phyloP scores from a whole-genome alignment of 2,113 vertebrate genomes.

The Aspidoscelis tigris region DNA sequence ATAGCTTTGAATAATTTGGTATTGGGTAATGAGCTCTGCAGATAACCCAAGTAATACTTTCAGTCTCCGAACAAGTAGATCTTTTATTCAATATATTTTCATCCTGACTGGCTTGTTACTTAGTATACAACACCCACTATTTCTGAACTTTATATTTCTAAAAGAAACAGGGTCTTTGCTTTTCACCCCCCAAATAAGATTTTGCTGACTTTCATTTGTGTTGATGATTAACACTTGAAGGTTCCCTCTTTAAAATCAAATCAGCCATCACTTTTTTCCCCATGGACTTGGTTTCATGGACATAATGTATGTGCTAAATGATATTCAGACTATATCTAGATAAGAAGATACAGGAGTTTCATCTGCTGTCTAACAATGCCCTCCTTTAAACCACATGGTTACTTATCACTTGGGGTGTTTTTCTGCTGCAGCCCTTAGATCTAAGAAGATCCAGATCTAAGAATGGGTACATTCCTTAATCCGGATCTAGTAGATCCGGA shows the following conservation, averaged over 20 bases:
- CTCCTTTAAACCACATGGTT: too few relatives aligned
- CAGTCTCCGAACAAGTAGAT: slow-evolving; percentile 70
- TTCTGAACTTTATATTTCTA: slow-evolving; percentile 59
- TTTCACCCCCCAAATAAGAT: slow-evolving; percentile 4
- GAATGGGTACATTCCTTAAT: too few relatives aligned
- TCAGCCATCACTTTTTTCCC: not conserved
- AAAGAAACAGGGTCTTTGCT: slow-evolving; percentile 40
- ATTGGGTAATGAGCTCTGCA: slow-evolving; percentile 77
- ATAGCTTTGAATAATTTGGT: slow-evolving; percentile 75
- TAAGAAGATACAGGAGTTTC: too few relatives aligned
- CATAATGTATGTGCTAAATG: not conserved
- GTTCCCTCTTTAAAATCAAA: slow-evolving; percentile 20
- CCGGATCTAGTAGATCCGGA: too few relatives aligned
- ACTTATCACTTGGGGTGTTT: too few relatives aligned
- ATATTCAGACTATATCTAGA: not conserved
- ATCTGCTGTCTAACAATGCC: too few relatives aligned
- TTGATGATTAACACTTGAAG: slow-evolving; percentile 17
- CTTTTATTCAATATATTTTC: slow-evolving; percentile 75
- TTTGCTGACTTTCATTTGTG: slow-evolving; percentile 43
- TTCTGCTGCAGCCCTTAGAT: too few relatives aligned
- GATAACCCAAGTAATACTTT: slow-evolving; percentile 69
- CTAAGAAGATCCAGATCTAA: too few relatives aligned
- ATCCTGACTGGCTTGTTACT: slow-evolving; percentile 63
- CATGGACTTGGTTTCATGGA: slow-evolving; percentile 1
- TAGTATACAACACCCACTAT: slow-evolving; percentile 40